A percentile compares a stretch with the other conserved stretches of the same genome.
These are phyloP conservation scores for Rambutsinella grinnellia DNA, from an alignment of 2,888 invertebrate species.

Conservation along the genomic window DNA sequence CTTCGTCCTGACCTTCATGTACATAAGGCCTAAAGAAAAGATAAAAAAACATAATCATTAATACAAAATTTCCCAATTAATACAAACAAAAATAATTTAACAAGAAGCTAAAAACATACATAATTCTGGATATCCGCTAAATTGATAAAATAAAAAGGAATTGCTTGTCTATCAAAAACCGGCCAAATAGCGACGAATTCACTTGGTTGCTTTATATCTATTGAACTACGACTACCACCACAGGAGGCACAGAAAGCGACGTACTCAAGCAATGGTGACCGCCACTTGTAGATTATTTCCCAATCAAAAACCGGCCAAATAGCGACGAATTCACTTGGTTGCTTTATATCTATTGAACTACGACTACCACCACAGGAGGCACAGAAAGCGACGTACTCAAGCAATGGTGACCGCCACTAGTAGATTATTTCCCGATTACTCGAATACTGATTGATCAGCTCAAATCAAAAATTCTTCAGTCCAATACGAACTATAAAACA, in stretches of 20 bases:
- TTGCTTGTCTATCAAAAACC: background rate
- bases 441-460: conserved; percentile 19
- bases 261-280: conserved; percentile 5
- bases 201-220: background rate
- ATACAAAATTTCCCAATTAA: too few species aligned
- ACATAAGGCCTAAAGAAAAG: conserved; percentile 42
- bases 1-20: conserved; percentile 59
- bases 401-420: conserved; percentile 10
- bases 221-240: background rate
- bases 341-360: background rate
- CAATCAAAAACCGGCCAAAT: background rate
- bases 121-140: too few species aligned
- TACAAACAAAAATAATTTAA: background rate
- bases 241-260: background rate
- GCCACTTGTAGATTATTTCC: background rate
- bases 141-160: too few species aligned
- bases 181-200: background rate
- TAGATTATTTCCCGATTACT: conserved; percentile 21
- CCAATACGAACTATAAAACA: conserved; percentile 38
- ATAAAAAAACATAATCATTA: conserved; percentile 5
- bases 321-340: background rate
- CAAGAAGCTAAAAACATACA: conserved; percentile 4
- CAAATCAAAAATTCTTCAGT: conserved; percentile 31
- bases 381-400: background rate
- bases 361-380: background rate